Conservation (phyloP, 2,797 vertebrate genomes). For the Corythornis leucogaster region DNA sequence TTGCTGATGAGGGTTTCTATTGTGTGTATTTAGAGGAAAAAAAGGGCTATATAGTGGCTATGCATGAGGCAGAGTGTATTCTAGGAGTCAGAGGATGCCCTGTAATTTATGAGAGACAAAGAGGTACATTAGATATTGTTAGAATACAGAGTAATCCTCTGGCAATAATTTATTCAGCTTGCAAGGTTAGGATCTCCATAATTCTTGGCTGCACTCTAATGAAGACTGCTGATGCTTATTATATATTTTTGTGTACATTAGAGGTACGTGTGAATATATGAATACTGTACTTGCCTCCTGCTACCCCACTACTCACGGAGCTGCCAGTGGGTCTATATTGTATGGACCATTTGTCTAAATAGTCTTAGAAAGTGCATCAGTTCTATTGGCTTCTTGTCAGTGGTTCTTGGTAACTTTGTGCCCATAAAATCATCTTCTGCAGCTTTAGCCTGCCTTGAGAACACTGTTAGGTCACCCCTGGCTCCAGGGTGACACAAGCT, state of each 20-base stretch:
- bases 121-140: constrained; percentile 71
- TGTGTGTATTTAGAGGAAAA: constrained; percentile 10
- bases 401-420: not conserved
- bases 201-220: constrained; percentile 64
- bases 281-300: constrained; percentile 14
- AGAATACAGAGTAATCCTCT: constrained; percentile 68
- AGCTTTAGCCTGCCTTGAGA: not conserved
- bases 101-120: constrained; percentile 73
- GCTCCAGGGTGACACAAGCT: not conserved
- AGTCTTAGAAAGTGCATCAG: not conserved
- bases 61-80: constrained; percentile 2
- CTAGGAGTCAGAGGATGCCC: constrained; percentile 43
- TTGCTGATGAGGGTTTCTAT: not conserved
- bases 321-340: constrained; percentile 14
- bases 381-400: constrained; percentile 27
- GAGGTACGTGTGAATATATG: constrained; percentile 60
- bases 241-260: constrained; percentile 70
- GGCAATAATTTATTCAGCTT: constrained; percentile 66
- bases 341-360: constrained; percentile 41
- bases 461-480: not conserved
- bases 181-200: constrained; percentile 74
- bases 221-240: constrained; percentile 63
- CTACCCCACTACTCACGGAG: constrained; percentile 26
- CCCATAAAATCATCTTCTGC: not conserved
- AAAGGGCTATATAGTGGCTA: not conserved